These are phyloP conservation scores for Heliconius charithonia DNA, from an alignment of 2,888 invertebrate species.

Conservation along the genomic window DNA sequence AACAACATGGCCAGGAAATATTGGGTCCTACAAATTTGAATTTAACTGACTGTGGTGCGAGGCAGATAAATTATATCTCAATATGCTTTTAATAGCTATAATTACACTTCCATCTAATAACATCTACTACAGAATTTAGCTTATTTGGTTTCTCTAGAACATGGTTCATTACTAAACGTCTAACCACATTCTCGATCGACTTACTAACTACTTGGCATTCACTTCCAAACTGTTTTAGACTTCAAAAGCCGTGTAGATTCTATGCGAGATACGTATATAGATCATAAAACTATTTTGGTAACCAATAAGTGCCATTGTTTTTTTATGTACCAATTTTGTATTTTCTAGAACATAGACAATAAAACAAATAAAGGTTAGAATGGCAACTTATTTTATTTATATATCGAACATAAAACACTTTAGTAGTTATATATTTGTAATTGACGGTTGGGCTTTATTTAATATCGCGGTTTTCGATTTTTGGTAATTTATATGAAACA, in stretches of 20 bases:
- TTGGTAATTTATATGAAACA: background rate
- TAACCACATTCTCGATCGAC: constrained; percentile 45
- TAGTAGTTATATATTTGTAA: background rate
- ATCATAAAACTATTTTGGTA: background rate
- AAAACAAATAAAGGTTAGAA: background rate
- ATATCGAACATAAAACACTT: background rate
- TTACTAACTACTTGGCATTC: constrained; percentile 46
- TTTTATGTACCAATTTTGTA: background rate
- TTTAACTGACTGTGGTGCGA: background rate
- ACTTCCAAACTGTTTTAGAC: constrained; percentile 42
- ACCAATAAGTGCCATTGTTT: background rate
- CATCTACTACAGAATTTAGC: constrained; percentile 30
- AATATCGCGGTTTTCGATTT: background rate
- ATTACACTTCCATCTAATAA: background rate
- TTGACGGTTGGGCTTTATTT: constrained; percentile 2
- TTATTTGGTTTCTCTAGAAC: constrained; percentile 34
- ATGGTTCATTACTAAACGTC: constrained; percentile 34
- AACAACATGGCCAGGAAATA: background rate
- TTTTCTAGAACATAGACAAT: background rate
- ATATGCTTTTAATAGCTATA: background rate
- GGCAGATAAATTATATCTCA: background rate
- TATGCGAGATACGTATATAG: constrained; percentile 50
- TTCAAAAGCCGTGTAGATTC: constrained; percentile 25
- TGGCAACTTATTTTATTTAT: background rate
- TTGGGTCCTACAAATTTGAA: background rate